phyloP scores from a whole-genome alignment of 2,113 vertebrate genomes.

The Ardeotis arabs region DNA sequence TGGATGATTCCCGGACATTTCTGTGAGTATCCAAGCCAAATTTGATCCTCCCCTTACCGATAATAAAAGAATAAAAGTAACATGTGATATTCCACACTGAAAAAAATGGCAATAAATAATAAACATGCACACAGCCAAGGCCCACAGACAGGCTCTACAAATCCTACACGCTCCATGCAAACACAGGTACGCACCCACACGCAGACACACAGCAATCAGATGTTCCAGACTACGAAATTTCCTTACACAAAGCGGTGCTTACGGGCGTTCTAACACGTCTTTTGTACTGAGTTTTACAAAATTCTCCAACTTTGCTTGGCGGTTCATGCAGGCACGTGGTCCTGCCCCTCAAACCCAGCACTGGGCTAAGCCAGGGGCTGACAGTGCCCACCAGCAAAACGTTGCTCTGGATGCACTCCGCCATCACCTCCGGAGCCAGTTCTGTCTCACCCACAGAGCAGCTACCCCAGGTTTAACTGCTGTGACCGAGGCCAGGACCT shows the following conservation, averaged over 20 bases:
- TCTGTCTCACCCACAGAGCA: accelerated
- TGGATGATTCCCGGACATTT: neutral
- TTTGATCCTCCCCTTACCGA: neutral
- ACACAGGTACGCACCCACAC: neutral
- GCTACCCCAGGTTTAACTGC: neutral
- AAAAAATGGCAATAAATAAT: neutral
- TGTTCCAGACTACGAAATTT: neutral
- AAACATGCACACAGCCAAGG: neutral
- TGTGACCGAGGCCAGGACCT: neutral
- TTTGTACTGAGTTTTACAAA: neutral
- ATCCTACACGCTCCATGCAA: neutral
- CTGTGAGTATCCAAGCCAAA: neutral
- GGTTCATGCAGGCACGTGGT: neutral
- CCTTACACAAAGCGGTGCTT: accelerated
- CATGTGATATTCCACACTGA: neutral
- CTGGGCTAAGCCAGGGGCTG: neutral
- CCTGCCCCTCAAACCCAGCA: neutral
- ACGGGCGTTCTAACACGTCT: neutral
- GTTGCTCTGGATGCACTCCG: neutral
- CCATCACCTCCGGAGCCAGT: neutral
- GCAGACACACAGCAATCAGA: neutral
- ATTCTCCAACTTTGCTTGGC: too few relatives aligned
- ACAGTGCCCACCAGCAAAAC: neutral
- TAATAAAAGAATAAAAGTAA: neutral
- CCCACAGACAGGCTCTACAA: neutral